Percentiles rank a stretch among this genome's conserved stretches.
phyloP scores from a whole-genome alignment of 2,888 invertebrate species.

The Drosophila suboccidentalis region DNA sequence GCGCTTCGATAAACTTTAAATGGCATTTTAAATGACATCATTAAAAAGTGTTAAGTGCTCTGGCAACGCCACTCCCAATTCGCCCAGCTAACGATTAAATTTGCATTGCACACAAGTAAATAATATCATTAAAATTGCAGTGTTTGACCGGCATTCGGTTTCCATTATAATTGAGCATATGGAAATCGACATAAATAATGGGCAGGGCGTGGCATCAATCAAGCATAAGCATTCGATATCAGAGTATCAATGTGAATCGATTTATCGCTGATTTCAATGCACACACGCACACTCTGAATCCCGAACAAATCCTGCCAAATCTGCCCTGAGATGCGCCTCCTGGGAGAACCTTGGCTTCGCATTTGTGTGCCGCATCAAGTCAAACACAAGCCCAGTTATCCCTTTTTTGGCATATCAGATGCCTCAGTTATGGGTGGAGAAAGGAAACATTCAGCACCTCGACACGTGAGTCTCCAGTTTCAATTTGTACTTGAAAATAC shows the following conservation, averaged over 20 bases:
- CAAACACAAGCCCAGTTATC: slow-evolving; percentile 47
- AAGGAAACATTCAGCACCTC: slow-evolving; percentile 43
- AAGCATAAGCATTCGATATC: slow-evolving; percentile 23
- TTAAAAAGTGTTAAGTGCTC: slow-evolving; percentile 56
- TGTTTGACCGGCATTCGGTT: slow-evolving; percentile 7
- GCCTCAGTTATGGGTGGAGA: not conserved
- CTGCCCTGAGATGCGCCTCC: slow-evolving; percentile 48
- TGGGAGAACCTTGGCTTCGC: slow-evolving; percentile 39
- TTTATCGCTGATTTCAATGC: slow-evolving; percentile 54
- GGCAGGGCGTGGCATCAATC: slow-evolving; percentile 15
- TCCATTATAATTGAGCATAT: slow-evolving; percentile 33
- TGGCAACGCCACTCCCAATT: not conserved
- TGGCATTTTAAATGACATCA: slow-evolving; percentile 62
- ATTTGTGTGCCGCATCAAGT: slow-evolving; percentile 53
- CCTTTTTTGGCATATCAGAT: slow-evolving; percentile 25
- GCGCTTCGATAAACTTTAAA: slow-evolving; percentile 50
- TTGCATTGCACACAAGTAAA: slow-evolving; percentile 4
- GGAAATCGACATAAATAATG: not conserved
- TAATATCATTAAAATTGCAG: slow-evolving; percentile 29
- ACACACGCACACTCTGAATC: slow-evolving; percentile 35
- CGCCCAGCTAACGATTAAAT: not conserved
- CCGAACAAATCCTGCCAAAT: slow-evolving; percentile 56
- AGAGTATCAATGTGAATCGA: slow-evolving; percentile 49
- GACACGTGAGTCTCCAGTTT: slow-evolving; percentile 58
- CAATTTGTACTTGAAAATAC: slow-evolving; percentile 19